Base-by-base conservation (phyloP, 2,888 invertebrate genomes). In the Dynastes maya region DNA sequence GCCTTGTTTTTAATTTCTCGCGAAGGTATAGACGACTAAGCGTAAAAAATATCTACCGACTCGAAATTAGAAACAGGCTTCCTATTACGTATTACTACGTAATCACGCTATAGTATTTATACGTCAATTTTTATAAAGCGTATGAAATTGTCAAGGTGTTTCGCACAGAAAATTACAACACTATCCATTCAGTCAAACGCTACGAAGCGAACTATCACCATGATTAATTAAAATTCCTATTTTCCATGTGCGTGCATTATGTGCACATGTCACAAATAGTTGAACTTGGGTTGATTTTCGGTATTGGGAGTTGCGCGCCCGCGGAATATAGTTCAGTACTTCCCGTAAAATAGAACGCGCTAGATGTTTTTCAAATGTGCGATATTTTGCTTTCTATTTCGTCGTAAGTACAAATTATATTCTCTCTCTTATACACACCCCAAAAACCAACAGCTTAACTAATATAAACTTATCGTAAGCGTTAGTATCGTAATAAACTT, bases 321-420 rank as follows among this genome's bases (percentile, higher is more conserved):
- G 55, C 55, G 16, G 37, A 55, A 72, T 72, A 58, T 72, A 72
- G 72, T 72, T 72, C 72, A 72, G 72, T 72, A 72, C 72, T 72
- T 72, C 72, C 72, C 72, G 72, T 32, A 72, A 72, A 72, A 72
- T 72, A 72, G 72, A 72, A 55, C 55, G 58, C 58, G 72, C 40
- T 72, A 72, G 72, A 72, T 72, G 72, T 72, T 72, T 55, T 72
- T 61, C 40, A 55, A 58, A 72, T 58, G 72, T 58, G 72, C 40
- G 72, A 32, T 72, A 58, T 72, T 22, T 72, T 72, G 45, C 72
- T 61, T 37, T 61, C 72, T 9, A n/a, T 58, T 27, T 55, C 55
- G 58, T 71, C 27, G 58, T 68, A 68, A 68, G 68, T 68, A 68
- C 51, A 16, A 55, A 68, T 51, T 49, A 67, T 68, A 51, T 68